Evolutionary conservation across 2,797 vertebrate genomes (phyloP), one percentile per base, ranked within the genome.

Genomic region (Scarus forsteni): DNA sequence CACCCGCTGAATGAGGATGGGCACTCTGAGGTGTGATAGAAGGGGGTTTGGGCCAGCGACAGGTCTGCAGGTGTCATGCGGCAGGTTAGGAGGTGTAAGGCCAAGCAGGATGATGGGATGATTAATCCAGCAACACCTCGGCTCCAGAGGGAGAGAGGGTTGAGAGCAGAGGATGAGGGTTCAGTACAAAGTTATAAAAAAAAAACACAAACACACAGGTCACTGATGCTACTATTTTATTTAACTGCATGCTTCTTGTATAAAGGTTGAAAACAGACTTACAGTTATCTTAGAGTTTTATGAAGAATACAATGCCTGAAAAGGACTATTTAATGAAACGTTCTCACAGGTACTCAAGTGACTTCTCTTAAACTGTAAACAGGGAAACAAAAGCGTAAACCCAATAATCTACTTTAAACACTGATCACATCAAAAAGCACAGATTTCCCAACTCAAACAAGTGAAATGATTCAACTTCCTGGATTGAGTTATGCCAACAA

Each of bases 81-180:
- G 62, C 71, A 79, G 84, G 83, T 86, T 73, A 43, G 75, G 66
- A 87, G 83, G 85, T 91, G 85, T 92, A 92, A 87, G 85, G 48
- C 52, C 55, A 53, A 80, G 88, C 85, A 80, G 87, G 84, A 81
- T 86, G 74, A 87, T 60, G 75, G 79, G 65, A 69, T 91, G 88
- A 92, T 92, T 89, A 90, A 89, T 83, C 81, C 74, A 89, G 90
- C 85, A 89, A 91, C 89, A 93, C 91, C 89, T 91, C 67, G 4
- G 56, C 59, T 87, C 80, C 82, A 7, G 60, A 9, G 78, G 80
- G 88, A 86, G 43, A 60, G 43, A 60, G 56, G 75, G 43, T 66
- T 70, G 65, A 61, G 74, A 57, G 61, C 45, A 53, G 19, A 68
- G 61, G 36, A 63, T 19, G 54, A 68, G 51, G 44, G 55, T 55